A percentile compares a stretch with the other conserved stretches of the same genome.
Conservation (phyloP, 2,888 invertebrate genomes). For the Plusia festucae region DNA sequence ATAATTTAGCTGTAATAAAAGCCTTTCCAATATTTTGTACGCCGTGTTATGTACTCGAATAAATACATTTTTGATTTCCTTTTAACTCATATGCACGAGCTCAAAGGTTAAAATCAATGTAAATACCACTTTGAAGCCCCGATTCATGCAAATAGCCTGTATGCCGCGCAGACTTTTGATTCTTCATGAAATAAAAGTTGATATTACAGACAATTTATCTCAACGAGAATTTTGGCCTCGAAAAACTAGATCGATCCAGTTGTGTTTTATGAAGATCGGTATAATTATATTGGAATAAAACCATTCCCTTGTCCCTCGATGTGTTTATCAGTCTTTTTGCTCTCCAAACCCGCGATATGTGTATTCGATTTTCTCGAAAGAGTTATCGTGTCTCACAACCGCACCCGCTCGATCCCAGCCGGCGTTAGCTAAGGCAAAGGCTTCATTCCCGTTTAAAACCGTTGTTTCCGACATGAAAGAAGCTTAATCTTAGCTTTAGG, state of each 20-base stretch:
- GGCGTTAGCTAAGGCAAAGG: background rate
- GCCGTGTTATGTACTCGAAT: background rate
- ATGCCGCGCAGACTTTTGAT: background rate
- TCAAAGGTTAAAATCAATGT: conserved; percentile 3
- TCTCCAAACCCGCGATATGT: background rate
- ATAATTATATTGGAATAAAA: conserved; percentile 1
- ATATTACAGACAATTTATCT: conserved; percentile 1
- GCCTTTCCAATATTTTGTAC: background rate
- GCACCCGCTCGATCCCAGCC: background rate
- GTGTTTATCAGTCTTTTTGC: background rate
- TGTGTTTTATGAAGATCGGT: conserved; percentile 1
- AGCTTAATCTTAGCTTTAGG: conserved; percentile 40
- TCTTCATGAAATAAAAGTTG: background rate
- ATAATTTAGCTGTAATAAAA: background rate
- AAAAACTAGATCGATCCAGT: background rate
- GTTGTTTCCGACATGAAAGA: conserved; percentile 36
- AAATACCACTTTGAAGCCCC: conserved; percentile 4
- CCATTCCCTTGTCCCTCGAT: conserved; percentile 4
- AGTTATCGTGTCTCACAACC: conserved; percentile 1
- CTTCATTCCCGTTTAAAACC: conserved; percentile 31
- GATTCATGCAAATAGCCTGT: conserved; percentile 4
- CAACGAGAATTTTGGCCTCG: conserved; percentile 3
- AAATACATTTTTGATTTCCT: background rate
- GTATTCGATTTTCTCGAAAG: background rate
- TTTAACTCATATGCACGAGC: conserved; percentile 1